phyloP scores from a whole-genome alignment of 23 tunicate genomes.

The Halocynthia roretzi region DNA sequence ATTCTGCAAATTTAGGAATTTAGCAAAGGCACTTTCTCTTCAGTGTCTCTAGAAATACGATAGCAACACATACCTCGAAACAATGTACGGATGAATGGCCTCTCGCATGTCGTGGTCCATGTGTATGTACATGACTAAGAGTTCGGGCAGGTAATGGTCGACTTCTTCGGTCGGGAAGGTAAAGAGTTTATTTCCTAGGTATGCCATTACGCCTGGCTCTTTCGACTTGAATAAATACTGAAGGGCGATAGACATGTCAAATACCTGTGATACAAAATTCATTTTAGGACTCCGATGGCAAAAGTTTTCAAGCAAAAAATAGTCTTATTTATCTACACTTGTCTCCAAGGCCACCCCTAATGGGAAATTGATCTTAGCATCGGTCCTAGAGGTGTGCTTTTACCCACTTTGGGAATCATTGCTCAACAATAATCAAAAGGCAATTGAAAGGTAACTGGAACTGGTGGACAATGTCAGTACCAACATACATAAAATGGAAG shows the following conservation, averaged over 20 bases:
- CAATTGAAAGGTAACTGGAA: no score
- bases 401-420: no score
- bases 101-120: slow-evolving; percentile 97
- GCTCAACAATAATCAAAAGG: no score
- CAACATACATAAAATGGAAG: no score
- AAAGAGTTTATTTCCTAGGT: slow-evolving; percentile 89
- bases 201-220: slow-evolving; percentile 96
- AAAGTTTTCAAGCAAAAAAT: not conserved
- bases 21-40: no score
- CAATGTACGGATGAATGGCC: slow-evolving; percentile 91
- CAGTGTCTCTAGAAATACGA: not conserved
- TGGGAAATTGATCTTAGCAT: no score
- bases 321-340: not conserved
- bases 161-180: slow-evolving; percentile 65
- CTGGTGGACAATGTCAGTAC: no score
- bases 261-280: slow-evolving; percentile 40
- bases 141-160: slow-evolving; percentile 91
- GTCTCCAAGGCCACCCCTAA: no score
- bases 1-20: no score
- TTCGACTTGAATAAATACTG: slow-evolving; percentile 96
- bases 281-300: not conserved
- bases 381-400: no score
- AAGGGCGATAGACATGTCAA: slow-evolving; percentile 91
- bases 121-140: slow-evolving; percentile 91
- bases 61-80: slow-evolving; percentile 47